Percentiles rank a stretch among this genome's conserved stretches.
These are phyloP conservation scores for Falco peregrinus DNA, from an alignment of 2,797 vertebrate species.

Conservation along the genomic window DNA sequence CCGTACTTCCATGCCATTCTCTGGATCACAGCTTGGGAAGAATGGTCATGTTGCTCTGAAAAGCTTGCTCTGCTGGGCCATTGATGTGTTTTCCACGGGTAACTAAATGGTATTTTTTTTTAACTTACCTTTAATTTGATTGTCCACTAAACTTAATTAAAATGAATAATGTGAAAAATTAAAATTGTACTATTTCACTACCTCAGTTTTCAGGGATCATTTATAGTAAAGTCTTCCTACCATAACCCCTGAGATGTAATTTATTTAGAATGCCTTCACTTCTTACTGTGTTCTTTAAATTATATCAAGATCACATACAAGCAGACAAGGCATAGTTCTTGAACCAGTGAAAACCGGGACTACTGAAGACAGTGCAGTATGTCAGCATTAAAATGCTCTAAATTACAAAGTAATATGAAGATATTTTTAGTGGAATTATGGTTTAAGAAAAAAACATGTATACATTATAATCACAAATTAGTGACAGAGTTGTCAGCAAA, in stretches of 20 bases:
- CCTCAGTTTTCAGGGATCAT: conserved; percentile 4
- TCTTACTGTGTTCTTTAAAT: neutral
- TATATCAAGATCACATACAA: neutral
- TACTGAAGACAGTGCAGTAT: neutral
- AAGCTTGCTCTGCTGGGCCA: neutral
- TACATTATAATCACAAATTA: neutral
- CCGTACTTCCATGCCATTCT: neutral
- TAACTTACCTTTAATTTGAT: neutral
- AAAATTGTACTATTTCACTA: neutral
- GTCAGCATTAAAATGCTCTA: neutral
- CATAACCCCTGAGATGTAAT: neutral
- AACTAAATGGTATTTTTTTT: neutral
- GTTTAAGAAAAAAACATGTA: neutral
- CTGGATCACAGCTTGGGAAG: neutral
- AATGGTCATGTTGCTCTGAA: neutral
- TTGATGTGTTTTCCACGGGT: neutral
- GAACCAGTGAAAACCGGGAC: neutral
- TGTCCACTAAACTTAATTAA: neutral
- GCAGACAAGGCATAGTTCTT: neutral
- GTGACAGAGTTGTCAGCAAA: neutral
- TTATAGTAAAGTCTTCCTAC: neutral
- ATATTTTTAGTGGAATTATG: neutral
- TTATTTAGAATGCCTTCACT: neutral
- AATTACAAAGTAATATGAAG: neutral
- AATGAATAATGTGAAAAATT: neutral